Evolutionary conservation across 1,140 invertebrate genomes (phyloP).

Genomic region (Drosophila orosa): DNA sequence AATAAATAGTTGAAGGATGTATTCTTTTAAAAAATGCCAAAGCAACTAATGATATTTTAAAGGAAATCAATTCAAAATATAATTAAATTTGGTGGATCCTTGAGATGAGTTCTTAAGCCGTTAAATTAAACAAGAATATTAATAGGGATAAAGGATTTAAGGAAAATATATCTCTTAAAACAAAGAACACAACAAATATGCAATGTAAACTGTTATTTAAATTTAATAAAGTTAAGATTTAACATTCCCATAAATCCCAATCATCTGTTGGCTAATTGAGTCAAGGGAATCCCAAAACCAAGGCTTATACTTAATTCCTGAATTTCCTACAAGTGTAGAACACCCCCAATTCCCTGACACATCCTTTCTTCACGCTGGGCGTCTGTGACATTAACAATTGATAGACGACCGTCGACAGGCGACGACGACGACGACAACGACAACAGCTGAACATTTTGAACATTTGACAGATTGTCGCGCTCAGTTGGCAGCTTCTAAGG

Average conservation of each 20-base stretch:
- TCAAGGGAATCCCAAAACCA: not conserved
- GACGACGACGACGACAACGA: conserved; percentile 38
- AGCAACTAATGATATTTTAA: not conserved
- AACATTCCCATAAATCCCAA: not conserved
- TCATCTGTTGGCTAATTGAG: not conserved
- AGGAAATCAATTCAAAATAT: not conserved
- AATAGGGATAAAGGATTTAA: too few relatives aligned
- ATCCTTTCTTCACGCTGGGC: conserved; percentile 52
- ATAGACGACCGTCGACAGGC: conserved; percentile 63
- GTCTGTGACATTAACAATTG: conserved; percentile 79
- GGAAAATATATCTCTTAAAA: too few relatives aligned
- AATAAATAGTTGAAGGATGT: not conserved
- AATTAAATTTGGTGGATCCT: not conserved
- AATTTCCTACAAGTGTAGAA: conserved; percentile 11
- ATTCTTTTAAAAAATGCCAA: not conserved
- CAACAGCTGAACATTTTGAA: conserved; percentile 63
- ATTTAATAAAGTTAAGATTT: not conserved
- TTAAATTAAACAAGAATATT: not conserved
- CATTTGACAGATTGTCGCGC: conserved; percentile 67
- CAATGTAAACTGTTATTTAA: not conserved
- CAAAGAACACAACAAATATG: not conserved
- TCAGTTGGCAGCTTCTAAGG: conserved; percentile 62
- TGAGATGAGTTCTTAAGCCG: not conserved
- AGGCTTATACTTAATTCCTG: not conserved
- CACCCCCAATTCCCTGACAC: conserved; percentile 23